Percentiles rank a stretch among this genome's conserved stretches.
Conservation (phyloP, 2,888 invertebrate species). For the Amiota mariae region DNA sequence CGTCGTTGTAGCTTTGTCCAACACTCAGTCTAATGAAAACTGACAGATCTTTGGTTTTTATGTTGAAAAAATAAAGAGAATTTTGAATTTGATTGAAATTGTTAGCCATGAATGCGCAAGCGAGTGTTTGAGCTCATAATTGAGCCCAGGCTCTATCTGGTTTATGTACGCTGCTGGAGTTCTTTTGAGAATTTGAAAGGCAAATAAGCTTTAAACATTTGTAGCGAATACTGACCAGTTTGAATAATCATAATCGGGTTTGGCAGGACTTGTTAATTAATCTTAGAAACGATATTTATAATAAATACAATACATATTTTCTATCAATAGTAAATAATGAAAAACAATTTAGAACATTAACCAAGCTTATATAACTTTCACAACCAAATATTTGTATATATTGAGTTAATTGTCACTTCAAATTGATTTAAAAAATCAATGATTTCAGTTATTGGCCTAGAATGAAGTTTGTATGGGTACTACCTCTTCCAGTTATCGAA, state of each 20-base stretch:
- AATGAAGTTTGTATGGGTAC: not conserved
- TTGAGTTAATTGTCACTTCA: no score
- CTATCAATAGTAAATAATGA: no score
- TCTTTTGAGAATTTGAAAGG: conserved; percentile 29
- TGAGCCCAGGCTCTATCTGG: conserved; percentile 22
- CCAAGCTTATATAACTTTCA: conserved; percentile 9
- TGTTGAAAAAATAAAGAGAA: not conserved
- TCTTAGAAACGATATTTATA: no score
- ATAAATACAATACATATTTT: no score
- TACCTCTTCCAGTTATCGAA: no score
- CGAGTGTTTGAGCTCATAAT: not conserved
- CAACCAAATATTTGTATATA: not conserved
- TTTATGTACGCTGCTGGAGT: conserved; percentile 46
- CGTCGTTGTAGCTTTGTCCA: conserved; percentile 36
- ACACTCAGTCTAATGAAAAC: conserved; percentile 58
- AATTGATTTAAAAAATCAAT: no score
- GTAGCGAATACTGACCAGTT: no score
- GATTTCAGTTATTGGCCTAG: not conserved
- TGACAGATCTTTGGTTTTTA: conserved; percentile 55
- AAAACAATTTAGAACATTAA: no score
- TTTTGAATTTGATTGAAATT: conserved; percentile 27
- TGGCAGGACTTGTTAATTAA: no score
- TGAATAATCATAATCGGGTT: no score
- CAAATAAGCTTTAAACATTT: not conserved
- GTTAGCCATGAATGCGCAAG: conserved; percentile 7